Evolutionary conservation across 2,113 vertebrate species (phyloP), one percentile per base, ranked within the genome.

Genomic region (Anguilla rostrata): DNA sequence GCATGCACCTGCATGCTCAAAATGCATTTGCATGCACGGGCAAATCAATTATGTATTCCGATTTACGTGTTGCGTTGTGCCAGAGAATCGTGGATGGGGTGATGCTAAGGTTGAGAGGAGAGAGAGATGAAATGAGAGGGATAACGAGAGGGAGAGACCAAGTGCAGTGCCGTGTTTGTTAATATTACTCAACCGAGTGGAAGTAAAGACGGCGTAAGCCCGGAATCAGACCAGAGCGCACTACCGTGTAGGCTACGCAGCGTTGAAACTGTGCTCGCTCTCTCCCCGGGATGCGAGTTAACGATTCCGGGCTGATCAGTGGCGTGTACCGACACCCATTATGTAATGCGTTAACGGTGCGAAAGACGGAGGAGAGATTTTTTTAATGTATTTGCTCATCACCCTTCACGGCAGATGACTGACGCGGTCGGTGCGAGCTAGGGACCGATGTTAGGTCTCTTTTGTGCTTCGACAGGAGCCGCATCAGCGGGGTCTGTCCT

Each of bases 321-420:
- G 41, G 66, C 86, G 78, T 63, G 88, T 84, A 63, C 85, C 41
- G 71, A 87, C 88, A 82, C 86, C 84, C 89, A 85, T 92, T 91
- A 91, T 90, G 88, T 88, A 91, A 88, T 88, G 87, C 85, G 40
- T 79, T 84, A 83, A 87, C 40, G 71, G 20, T 49, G 75, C 78
- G 53, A 78, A 78, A 85, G 71, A 84, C 75, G 18, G 83, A 79
- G 26, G 83, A 46, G 43, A 46, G 5, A 46, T 46, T 46, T 46
- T 46, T 39, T 40, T 39, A 79, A 16, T n/a, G 46, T 82, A 26
- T 15, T 39, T 16, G 16, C 5, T 79, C 40, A 53, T 60, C 43
- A 40, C 2, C 39, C 12, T 66, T 43, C 34, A 29, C 41, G 53
- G 56, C 49, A 40, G 57, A 43, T 57, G 63, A 46, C 66, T 79